Base-by-base conservation (phyloP, 1,140 invertebrate genomes). In the Wiebesia pumilae region DNA sequence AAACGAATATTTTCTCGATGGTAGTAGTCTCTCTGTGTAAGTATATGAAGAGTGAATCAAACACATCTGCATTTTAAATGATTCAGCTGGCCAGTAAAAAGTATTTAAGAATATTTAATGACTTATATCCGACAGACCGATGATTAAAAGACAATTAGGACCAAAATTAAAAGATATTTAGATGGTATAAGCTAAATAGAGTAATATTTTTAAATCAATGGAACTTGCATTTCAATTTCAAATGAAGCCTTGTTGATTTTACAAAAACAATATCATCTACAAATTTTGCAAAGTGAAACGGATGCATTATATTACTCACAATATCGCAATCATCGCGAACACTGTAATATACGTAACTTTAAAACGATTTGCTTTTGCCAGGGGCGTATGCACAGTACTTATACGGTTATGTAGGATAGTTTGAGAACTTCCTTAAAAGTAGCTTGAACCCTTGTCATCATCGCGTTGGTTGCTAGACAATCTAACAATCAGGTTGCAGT, bases 401-500 rank as follows among this genome's bases (percentile, higher is more conserved):
- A 35, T 51, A 51, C 33, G 54, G 16, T 30, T 81, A 67, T 69
- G 24, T 14, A 33, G 40, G 43, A 47, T 67, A 82, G 65, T 82
- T 82, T 51, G 27, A n/a, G 16, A 82, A 47, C 80, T 82, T 69
- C 81, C 81, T 83, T 83, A 71, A 73, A 83, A 83, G 81, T 54
- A 83, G 81, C 54, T 71, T 6, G 16, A 51, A 43, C 30, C 54
- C 30, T 40, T 62, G 51, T 24, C 33, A 51, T 58, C 51, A 10
- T 27, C 30, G n/a, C 21, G 35, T 73, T 40, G 38, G 67, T 71
- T 75, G 24, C 19, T 54, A n/a, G 51, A 38, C 54, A 38, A 58
- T 80, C 35, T 65, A 65, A 80, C 33, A 38, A 80, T 80, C 47
- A 33, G 78, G 19, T 80, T 65, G 54, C 33, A 58, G 24, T 14